These are phyloP conservation scores for Lucinisca nassula DNA, from an alignment of 2,888 invertebrate genomes.

Conservation along the genomic window DNA sequence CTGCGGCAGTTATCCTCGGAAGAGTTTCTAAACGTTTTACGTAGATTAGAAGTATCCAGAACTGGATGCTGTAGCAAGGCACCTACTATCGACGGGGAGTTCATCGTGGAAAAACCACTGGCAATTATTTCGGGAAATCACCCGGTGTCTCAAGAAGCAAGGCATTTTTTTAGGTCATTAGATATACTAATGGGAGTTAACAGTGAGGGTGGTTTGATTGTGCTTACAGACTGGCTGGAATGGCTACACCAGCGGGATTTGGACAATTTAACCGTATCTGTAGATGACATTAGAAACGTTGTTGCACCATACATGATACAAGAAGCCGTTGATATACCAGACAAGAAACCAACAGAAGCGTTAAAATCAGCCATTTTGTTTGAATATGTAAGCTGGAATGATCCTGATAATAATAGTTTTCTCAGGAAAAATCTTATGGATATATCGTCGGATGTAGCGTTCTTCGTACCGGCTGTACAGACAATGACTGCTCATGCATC, in stretches of 20 bases:
- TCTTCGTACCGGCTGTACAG: background rate
- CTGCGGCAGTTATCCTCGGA: conserved; percentile 8
- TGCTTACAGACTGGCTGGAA: conserved; percentile 18
- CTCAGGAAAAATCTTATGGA: background rate
- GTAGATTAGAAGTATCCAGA: background rate
- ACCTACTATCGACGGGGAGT: conserved; percentile 50
- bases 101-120: conserved; percentile 33
- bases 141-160: conserved; percentile 24
- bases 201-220: conserved; percentile 49
- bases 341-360: background rate
- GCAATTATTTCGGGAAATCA: conserved; percentile 39
- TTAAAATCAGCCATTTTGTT: background rate
- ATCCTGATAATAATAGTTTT: background rate
- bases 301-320: background rate
- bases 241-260: conserved; percentile 18
- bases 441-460: background rate
- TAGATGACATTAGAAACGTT: background rate
- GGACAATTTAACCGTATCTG: conserved; percentile 23
- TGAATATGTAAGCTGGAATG: background rate
- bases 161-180: conserved; percentile 44
- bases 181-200: conserved; percentile 53
- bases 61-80: background rate
- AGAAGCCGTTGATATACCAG: background rate
- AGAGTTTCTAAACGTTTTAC: background rate
- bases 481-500: conserved; percentile 86